phyloP scores from a whole-genome alignment of 2,888 invertebrate genomes.

The Zhengitettix transpicula region DNA sequence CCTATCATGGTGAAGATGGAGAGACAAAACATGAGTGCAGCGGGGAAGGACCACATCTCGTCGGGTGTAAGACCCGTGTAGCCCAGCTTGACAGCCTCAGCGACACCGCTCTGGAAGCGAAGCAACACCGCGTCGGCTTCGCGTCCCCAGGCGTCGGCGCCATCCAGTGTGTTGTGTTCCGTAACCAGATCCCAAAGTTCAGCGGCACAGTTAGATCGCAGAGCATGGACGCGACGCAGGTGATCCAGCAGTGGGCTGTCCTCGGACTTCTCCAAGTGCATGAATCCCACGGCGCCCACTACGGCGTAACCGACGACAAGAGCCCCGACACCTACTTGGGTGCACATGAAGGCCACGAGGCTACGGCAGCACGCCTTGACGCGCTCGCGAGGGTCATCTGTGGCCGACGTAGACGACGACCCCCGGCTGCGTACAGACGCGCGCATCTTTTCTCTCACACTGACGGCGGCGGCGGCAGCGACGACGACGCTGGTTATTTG shows the following conservation, averaged over 20 bases:
- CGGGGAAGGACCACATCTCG: conserved; percentile 74
- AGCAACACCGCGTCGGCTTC: conserved; percentile 43
- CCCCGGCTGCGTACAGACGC: conserved; percentile 42
- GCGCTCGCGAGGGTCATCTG: conserved; percentile 54
- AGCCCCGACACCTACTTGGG: conserved; percentile 79
- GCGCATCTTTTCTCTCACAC: conserved; percentile 18
- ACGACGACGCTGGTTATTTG: background rate
- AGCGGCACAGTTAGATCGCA: conserved; percentile 38
- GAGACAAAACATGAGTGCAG: conserved; percentile 73
- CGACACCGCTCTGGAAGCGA: conserved; percentile 51
- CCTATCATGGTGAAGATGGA: conserved; percentile 87
- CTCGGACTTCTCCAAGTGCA: conserved; percentile 51
- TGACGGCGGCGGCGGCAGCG: background rate
- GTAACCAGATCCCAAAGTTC: conserved; percentile 43
- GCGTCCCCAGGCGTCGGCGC: conserved; percentile 42
- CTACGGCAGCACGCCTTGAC: conserved; percentile 74
- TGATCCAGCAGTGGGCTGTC: conserved; percentile 24
- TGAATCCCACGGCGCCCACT: conserved; percentile 68
- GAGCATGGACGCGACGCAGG: conserved; percentile 25
- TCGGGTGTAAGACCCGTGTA: conserved; percentile 52
- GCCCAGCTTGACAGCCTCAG: conserved; percentile 43
- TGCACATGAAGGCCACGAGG: conserved; percentile 80
- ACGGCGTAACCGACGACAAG: conserved; percentile 75
- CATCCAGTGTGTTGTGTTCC: conserved; percentile 33
- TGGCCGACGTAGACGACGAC: conserved; percentile 49